phyloP scores from a whole-genome alignment of 2,888 invertebrate genomes.

The Orchestes rusci region DNA sequence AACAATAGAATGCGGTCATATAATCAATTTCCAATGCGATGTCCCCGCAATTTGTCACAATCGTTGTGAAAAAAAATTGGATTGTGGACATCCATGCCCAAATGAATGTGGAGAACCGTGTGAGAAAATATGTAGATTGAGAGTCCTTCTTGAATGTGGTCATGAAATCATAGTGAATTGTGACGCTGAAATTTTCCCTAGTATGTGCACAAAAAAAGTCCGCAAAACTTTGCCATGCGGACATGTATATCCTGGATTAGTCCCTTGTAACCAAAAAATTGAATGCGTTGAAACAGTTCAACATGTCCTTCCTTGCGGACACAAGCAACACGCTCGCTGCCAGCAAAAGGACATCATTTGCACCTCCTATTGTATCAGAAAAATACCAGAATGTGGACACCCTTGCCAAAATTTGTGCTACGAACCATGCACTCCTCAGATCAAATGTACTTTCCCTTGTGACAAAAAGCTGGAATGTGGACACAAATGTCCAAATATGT shows the following conservation, averaged over 20 bases:
- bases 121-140: background rate
- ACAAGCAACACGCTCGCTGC: too few species aligned
- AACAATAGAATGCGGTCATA: too few species aligned
- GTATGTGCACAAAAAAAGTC: background rate
- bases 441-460: background rate
- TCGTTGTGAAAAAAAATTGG: too few species aligned
- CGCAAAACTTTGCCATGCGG: background rate
- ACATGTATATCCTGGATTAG: too few species aligned
- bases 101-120: conserved; percentile 1
- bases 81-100: too few species aligned
- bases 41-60: too few species aligned
- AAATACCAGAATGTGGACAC: background rate
- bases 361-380: too few species aligned
- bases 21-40: too few species aligned
- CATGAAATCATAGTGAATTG: background rate
- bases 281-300: background rate
- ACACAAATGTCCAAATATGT: background rate
- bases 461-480: background rate
- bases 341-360: too few species aligned
- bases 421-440: background rate
- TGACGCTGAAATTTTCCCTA: background rate
- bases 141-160: background rate
- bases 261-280: too few species aligned
- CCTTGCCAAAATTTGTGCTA: background rate
- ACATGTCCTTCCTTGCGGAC: background rate